Evolutionary conservation across 2,888 invertebrate genomes (phyloP), one percentile per base, ranked within the genome.

Genomic region (Rosalia funebris): DNA sequence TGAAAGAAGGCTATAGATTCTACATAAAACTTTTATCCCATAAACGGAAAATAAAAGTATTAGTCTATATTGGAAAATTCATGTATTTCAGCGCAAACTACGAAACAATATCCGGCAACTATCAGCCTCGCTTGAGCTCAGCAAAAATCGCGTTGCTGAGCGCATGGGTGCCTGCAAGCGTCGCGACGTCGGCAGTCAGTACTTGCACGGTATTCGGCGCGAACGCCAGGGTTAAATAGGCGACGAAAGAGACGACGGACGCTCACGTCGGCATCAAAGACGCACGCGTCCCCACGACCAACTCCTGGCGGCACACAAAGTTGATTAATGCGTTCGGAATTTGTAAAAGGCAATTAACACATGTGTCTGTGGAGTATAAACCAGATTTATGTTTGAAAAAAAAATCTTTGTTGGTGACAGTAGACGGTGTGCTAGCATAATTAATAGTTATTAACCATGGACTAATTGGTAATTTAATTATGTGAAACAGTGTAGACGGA

Each of bases 161-260:
- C 59, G 63, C 63, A 63, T 54, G 48, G 45, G 42, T 44, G 48
- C 25, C 52, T 48, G 44, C 53, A 34, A 50, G 52, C 63, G 44
- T 53, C 59, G 44, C 47, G 53, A 50, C 53, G 56, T 34, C 53
- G 25, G 31, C 54, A 57, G 59, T 57, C 60, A 60, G 63, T 63
- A 32, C 59, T 57, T 54, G 48, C 46, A 48, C 42, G 57, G 53
- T 44, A 44, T 47, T 16, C 44, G 48, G 16, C 34, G 32, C 31
- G 58, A 59, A 32, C 41, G 46, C 15, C 20, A 5, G 12, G 12
- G 11, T 16, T 14, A 46, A 25, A 3, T 25, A 12, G 36, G 17
- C n/a, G 17, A 25, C 50, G 50, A 39, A 11, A 14, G 11, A 7
- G 39, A 20, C 16, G 25, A 7, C 14, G 11, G 17, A 31, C 9